phyloP scores from a whole-genome alignment of 2,888 invertebrate species.

The Pachliopta kotzebuea region DNA sequence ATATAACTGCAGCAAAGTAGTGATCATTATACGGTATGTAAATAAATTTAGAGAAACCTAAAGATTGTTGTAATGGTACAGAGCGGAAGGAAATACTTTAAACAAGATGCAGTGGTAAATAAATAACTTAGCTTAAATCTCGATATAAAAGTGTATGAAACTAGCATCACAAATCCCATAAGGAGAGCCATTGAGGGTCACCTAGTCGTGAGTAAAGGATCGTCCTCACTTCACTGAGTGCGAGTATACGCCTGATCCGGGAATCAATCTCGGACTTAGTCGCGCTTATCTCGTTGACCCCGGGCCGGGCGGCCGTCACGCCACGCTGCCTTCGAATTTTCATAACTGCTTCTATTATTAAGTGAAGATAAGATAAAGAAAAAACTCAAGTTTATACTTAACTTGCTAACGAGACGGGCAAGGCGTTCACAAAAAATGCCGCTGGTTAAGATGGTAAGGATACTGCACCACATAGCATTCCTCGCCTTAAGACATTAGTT shows the following conservation, averaged over 20 bases:
- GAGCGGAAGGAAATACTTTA: too few species aligned
- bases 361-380: too few species aligned
- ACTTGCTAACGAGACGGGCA: too few species aligned
- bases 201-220: slow-evolving; percentile 71
- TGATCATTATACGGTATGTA: too few species aligned
- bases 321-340: slow-evolving; percentile 60
- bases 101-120: slow-evolving; percentile 13
- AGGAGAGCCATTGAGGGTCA: slow-evolving; percentile 60
- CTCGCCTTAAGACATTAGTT: too few species aligned
- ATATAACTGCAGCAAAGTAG: too few species aligned
- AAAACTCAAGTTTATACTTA: too few species aligned
- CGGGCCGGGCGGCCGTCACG: slow-evolving; percentile 60
- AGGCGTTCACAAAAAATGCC: too few species aligned
- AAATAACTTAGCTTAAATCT: slow-evolving; percentile 29
- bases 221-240: slow-evolving; percentile 62
- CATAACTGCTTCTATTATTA: slow-evolving; percentile 32
- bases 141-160: slow-evolving; percentile 39
- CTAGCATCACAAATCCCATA: slow-evolving; percentile 50
- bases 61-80: too few species aligned
- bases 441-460: too few species aligned
- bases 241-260: slow-evolving; percentile 66
- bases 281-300: slow-evolving; percentile 73
- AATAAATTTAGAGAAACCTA: too few species aligned
- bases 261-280: slow-evolving; percentile 75
- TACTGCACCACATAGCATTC: too few species aligned